Base-by-base conservation (phyloP, 2,113 vertebrate species). In the Stictonetta naevosa region DNA sequence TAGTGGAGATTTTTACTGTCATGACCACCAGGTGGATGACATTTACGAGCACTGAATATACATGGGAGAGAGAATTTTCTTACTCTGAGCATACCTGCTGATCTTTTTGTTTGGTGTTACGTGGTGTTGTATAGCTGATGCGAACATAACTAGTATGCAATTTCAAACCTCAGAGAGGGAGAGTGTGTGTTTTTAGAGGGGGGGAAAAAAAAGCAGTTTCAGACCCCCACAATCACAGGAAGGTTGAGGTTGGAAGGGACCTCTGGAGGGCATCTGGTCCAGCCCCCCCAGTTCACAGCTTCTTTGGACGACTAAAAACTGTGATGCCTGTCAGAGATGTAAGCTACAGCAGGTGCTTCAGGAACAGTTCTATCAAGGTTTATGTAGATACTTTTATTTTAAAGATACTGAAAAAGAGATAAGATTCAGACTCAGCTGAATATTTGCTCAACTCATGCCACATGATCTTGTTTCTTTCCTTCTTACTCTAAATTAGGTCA, bases 371-470 rank as follows among this genome's bases (percentile, higher is more conserved):
- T 91, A 8, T 88, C 71, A 77, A 88, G 31, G 68, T 69, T 93
- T 95, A 60, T 42, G 34, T 86, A 67, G 33, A 77, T 88, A 81
- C 62, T 92, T 93, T 71, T 80, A 67, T 91, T 95, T 94, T 86
- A 74, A 92, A 94, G 82, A 83, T 90, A 83, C 0, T 74, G 79
- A 83, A 94, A 92, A 88, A 67, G 36, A 94, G 94, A 83, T 94
- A 92, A 95, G 90, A 83, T 92, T 83, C 55, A 86, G 72, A 40
- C 40, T 85, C 22, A 6, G 84, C 62, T 94, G 79, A 88, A 52
- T 28, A 8, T 95, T 90, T 96, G 63, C 82, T 90, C 74, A 77
- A 71, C 75, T 91, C 88, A 56, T 78, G 59, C 64, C 53, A 40
- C 82, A 19, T 56, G 29, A 78, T 58, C 77, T 71, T 55, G 9